Percentiles rank a stretch among this genome's conserved stretches.
These are phyloP conservation scores for Rhagoletis zephyria DNA, from an alignment of 1,140 invertebrate genomes.

Conservation along the genomic window DNA sequence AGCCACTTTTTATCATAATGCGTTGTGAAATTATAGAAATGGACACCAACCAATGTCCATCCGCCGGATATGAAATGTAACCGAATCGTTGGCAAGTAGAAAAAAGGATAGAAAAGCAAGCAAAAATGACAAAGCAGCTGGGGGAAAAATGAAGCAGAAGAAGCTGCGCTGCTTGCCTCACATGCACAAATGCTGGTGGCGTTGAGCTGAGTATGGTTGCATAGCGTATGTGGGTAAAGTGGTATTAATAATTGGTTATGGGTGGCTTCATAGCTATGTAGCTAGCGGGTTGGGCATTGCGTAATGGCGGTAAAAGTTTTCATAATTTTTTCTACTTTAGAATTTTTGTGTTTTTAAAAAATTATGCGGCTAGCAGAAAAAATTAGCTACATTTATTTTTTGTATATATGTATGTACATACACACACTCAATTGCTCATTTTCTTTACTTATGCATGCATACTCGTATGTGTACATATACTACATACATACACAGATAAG, in stretches of 20 bases:
- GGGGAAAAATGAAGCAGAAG: constrained; percentile 32
- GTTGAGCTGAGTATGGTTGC: background rate
- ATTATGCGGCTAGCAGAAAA: constrained; percentile 30
- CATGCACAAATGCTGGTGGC: too few species aligned
- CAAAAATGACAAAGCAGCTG: background rate
- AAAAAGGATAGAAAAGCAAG: background rate
- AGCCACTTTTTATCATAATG: constrained; percentile 35
- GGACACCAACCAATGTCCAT: constrained; percentile 54
- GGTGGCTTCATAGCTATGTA: background rate
- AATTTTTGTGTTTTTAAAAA: constrained; percentile 2
- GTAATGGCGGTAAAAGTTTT: constrained; percentile 46
- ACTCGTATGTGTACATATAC: background rate
- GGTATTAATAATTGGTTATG: constrained; percentile 49
- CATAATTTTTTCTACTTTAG: too few species aligned
- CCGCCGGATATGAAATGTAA: constrained; percentile 53
- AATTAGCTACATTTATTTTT: constrained; percentile 49
- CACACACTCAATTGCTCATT: background rate
- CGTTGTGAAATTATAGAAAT: constrained; percentile 53
- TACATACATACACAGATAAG: background rate
- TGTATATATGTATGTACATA: background rate
- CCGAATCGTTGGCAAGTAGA: constrained; percentile 35
- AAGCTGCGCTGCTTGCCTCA: background rate
- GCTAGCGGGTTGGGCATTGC: constrained; percentile 1
- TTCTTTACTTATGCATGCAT: background rate
- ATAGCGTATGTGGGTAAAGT: background rate